A percentile compares a stretch with the other conserved stretches of the same genome.
Evolutionary conservation across 2,888 invertebrate species (phyloP).

Genomic region (Parnassius mnemosyne): DNA sequence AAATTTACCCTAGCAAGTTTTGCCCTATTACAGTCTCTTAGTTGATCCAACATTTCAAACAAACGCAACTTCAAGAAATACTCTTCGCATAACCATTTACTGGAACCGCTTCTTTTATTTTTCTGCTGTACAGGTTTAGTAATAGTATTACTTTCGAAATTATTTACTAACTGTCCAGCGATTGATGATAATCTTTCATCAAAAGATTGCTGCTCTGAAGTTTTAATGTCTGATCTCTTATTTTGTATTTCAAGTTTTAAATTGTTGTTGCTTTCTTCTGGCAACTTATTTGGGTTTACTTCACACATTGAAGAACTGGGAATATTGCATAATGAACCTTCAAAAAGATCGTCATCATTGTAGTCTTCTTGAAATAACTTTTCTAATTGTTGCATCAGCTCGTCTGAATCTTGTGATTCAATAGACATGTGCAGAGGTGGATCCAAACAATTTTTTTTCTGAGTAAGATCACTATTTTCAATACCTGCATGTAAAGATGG

Average conservation of each 20-base stretch:
- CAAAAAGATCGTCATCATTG: constrained; percentile 71
- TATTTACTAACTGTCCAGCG: constrained; percentile 49
- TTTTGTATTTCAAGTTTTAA: constrained; percentile 43
- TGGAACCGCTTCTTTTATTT: constrained; percentile 36
- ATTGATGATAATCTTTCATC: constrained; percentile 62
- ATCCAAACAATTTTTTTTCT: not conserved
- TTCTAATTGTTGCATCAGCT: constrained; percentile 65
- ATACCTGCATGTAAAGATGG: constrained; percentile 24
- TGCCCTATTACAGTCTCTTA: constrained; percentile 62
- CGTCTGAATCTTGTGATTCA: constrained; percentile 56
- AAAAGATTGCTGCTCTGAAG: constrained; percentile 49
- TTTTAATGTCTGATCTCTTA: constrained; percentile 31
- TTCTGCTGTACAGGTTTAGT: constrained; percentile 38
- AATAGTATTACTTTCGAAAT: constrained; percentile 35
- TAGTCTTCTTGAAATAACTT: constrained; percentile 65
- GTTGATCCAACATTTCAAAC: constrained; percentile 62
- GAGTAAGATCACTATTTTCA: constrained; percentile 25
- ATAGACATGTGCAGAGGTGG: constrained; percentile 33
- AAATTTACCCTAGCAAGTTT: constrained; percentile 55
- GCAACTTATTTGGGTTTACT: constrained; percentile 36
- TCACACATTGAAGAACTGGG: constrained; percentile 38
- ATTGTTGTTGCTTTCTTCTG: constrained; percentile 25
- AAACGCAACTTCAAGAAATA: constrained; percentile 64
- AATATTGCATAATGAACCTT: constrained; percentile 50
- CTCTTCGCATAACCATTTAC: constrained; percentile 74